A percentile compares a stretch with the other conserved stretches of the same genome.
Evolutionary conservation across 2,113 vertebrate genomes (phyloP).

Genomic region (Catagonus wagneri): DNA sequence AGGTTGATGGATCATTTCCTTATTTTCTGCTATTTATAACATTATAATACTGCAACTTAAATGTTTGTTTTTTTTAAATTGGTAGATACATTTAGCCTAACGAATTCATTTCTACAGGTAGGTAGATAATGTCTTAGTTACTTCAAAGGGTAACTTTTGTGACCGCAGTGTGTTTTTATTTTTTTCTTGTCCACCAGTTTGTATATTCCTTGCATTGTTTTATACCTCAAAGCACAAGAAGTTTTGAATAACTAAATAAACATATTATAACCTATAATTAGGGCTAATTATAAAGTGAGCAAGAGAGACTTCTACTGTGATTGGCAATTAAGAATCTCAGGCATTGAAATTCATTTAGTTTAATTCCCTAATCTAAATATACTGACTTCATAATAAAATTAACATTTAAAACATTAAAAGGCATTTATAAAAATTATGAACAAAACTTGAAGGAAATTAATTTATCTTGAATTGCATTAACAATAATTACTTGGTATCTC

Average conservation of each 20-base stretch:
- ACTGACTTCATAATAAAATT: constrained; percentile 85
- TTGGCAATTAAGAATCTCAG: constrained; percentile 85
- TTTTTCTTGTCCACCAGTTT: constrained; percentile 82
- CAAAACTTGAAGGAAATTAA: constrained; percentile 84
- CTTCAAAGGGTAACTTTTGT: constrained; percentile 81
- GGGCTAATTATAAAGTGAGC: constrained; percentile 86
- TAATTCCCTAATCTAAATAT: constrained; percentile 85
- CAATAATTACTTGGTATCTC: constrained; percentile 76
- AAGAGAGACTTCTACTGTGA: constrained; percentile 81
- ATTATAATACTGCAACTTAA: background rate
- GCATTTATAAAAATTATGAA: constrained; percentile 86
- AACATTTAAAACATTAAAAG: constrained; percentile 84
- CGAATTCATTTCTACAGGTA: constrained; percentile 39
- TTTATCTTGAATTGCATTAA: constrained; percentile 81
- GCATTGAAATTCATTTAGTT: constrained; percentile 86
- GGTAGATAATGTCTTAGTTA: constrained; percentile 53
- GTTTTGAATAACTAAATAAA: constrained; percentile 88
- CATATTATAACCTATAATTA: constrained; percentile 88
- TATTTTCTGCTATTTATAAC: background rate
- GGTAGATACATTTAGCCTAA: background rate
- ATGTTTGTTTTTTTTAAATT: background rate
- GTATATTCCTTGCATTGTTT: constrained; percentile 81
- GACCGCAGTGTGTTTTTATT: constrained; percentile 72
- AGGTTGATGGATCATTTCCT: background rate
- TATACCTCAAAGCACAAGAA: constrained; percentile 84